Percentiles rank a stretch among this genome's conserved stretches.
Evolutionary conservation across 2,113 vertebrate genomes (phyloP).

Genomic region (Petaurus breviceps): DNA sequence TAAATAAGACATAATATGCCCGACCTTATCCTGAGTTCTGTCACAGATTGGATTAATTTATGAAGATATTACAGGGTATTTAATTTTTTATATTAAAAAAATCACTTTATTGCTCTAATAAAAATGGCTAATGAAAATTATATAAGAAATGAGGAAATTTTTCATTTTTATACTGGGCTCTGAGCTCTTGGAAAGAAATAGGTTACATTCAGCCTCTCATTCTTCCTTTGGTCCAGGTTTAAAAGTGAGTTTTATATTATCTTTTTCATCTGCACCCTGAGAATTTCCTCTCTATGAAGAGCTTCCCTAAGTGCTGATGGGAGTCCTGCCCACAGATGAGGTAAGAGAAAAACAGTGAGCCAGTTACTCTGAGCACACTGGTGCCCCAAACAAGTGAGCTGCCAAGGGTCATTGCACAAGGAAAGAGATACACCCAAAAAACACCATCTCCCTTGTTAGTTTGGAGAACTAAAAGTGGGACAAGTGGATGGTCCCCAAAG

Average conservation of each 20-base stretch:
- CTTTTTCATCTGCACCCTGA: not conserved
- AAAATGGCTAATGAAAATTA: not conserved
- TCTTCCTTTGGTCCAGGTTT: not conserved
- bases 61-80: not conserved
- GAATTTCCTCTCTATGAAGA: not conserved
- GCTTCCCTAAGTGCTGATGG: not conserved
- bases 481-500: not conserved
- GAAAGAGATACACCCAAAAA: not conserved
- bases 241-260: not conserved
- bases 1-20: not conserved
- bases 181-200: not conserved
- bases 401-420: not conserved
- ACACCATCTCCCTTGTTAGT: not conserved
- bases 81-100: not conserved
- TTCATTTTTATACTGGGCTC: not conserved
- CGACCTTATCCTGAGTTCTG: not conserved
- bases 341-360: not conserved
- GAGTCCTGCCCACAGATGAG: not conserved
- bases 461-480: not conserved
- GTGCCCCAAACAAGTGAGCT: not conserved
- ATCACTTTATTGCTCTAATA: not conserved
- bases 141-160: not conserved
- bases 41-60: not conserved
- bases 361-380: not conserved
- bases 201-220: not conserved